Base-by-base conservation (phyloP, 1,140 invertebrate genomes). In the Leptonema lineaticorne region DNA sequence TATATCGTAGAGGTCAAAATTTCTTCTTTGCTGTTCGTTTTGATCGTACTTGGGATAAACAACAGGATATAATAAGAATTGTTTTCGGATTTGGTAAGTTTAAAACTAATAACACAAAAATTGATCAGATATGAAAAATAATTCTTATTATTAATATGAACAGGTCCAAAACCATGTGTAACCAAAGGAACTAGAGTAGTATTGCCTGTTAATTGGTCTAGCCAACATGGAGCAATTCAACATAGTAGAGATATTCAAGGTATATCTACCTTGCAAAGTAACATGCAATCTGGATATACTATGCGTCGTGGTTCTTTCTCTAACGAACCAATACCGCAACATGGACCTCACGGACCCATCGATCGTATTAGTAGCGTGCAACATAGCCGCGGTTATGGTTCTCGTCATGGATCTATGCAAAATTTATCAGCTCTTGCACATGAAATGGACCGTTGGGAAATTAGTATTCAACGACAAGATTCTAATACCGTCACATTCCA, bases 131-230 rank as follows among this genome's bases (percentile, higher is more conserved):
- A 33, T 33, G 20, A 59, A 30, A 20, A 2, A 33, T 33, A 20
- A 3, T 14, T 28, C n/a, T 26, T 45, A 45, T 37, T 2, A 26
- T 16, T 68, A 59, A 46, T 53, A 68, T 69, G 71, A 74, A 33
- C 72, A 89, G 88, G 88, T 68, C 82, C 86, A n/a, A 86, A 85
- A 67, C 86, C 87, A 1, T 82, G 83, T 62, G 82, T 88, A 1
- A 83, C 85, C 0, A 88, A 87, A 77, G 87, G 87, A 27, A 89
- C 88, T 11, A 78, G 84, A 65, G 83, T 86, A 4, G 83, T 88
- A 57, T 73, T 88, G 8, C 82, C 84, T 14, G 79, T 89, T 0
- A 81, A 81, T 63, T 82, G 78, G 69, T 81, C 76, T 48, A 78
- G 75, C 1, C 84, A 82, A 41, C 28, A 80, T 77, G 73, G 77